These are phyloP conservation scores for Melanaphis sacchari DNA, from an alignment of 1,140 invertebrate genomes.

Conservation along the genomic window DNA sequence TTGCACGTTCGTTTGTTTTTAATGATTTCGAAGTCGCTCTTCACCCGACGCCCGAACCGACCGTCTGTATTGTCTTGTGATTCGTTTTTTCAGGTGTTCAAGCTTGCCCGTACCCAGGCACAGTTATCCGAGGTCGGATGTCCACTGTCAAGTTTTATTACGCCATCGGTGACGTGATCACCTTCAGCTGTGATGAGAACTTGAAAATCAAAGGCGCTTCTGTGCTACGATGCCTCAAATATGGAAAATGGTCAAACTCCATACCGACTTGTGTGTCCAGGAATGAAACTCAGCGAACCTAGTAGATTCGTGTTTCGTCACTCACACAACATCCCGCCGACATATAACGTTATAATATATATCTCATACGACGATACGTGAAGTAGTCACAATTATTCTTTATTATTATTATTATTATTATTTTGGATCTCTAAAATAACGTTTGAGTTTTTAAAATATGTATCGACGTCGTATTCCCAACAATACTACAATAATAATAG, in stretches of 20 bases:
- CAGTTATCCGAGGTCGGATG: constrained; percentile 82
- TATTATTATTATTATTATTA: neutral
- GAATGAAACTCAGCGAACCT: neutral
- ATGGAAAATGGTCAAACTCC: constrained; percentile 84
- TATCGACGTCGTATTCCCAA: neutral
- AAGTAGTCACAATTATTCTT: constrained; percentile 8
- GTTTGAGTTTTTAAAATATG: neutral
- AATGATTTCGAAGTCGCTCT: constrained; percentile 6
- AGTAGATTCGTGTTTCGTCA: neutral
- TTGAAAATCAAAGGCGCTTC: constrained; percentile 76
- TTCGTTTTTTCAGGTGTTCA: constrained; percentile 70
- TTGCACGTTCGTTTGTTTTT: neutral
- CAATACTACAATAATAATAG: neutral
- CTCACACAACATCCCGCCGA: neutral
- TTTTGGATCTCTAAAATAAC: neutral
- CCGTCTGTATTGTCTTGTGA: neutral
- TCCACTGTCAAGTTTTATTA: constrained; percentile 87
- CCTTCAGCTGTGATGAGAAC: constrained; percentile 81
- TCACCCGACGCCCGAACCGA: neutral
- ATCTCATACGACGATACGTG: neutral
- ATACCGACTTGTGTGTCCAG: constrained; percentile 74
- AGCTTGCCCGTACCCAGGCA: constrained; percentile 85
- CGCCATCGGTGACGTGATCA: constrained; percentile 83
- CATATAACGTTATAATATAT: neutral
- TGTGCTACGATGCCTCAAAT: constrained; percentile 78